These are phyloP conservation scores for Parapsyche elsis DNA, from an alignment of 1,140 invertebrate species.

Conservation along the genomic window DNA sequence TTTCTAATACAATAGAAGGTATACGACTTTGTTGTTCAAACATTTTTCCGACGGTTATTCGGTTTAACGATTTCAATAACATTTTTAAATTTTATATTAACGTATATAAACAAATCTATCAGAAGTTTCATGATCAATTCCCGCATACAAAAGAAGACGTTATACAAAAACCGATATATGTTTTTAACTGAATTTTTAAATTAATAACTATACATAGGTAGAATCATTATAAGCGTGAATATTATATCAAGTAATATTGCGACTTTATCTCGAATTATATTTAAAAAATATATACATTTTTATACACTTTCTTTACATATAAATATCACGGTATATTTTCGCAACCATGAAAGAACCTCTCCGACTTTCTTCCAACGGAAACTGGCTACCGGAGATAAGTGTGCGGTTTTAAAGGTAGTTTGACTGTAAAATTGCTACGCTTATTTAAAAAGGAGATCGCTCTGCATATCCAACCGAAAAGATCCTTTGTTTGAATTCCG, in stretches of 20 bases:
- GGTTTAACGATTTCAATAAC: background rate
- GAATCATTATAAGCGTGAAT: too few relatives aligned
- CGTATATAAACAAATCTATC: background rate
- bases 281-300: too few relatives aligned
- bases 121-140: too few relatives aligned
- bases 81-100: background rate
- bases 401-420: constrained; percentile 51
- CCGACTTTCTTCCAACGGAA: constrained; percentile 26
- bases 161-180: too few relatives aligned
- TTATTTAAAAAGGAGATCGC: constrained; percentile 52
- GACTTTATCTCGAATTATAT: too few relatives aligned
- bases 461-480: constrained; percentile 32
- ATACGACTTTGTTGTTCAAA: background rate
- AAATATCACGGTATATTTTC: constrained; percentile 20
- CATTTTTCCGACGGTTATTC: background rate
- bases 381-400: constrained; percentile 44
- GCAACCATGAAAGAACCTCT: constrained; percentile 11
- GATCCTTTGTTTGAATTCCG: constrained; percentile 43
- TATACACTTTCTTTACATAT: background rate
- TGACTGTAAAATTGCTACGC: constrained; percentile 52
- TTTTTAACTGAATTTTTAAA: too few relatives aligned
- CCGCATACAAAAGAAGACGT: too few relatives aligned
- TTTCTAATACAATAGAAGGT: background rate
- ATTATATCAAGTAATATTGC: too few relatives aligned
- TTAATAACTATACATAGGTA: too few relatives aligned